Evolutionary conservation across 1,140 invertebrate genomes (phyloP), one percentile per base, ranked within the genome.

Genomic region (Trialeurodes vaporariorum): DNA sequence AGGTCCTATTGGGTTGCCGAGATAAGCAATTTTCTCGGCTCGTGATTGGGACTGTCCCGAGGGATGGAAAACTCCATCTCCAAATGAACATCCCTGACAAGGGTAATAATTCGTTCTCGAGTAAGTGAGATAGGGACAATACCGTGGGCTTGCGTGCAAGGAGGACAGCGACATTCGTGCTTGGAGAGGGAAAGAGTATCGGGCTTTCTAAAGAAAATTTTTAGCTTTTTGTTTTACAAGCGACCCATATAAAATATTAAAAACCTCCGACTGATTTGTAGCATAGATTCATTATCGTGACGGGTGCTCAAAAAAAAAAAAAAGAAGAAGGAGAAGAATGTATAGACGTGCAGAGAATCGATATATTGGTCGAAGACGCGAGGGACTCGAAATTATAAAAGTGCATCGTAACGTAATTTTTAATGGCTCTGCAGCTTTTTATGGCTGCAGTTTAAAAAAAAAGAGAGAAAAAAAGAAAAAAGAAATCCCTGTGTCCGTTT

Each of bases 221-320:
- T 49, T 49, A n/a, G 34, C 34, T 17, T 49, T 49, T 49, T 49
- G 34, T 49, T 49, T 49, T 49, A 49, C 34, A 49, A 49, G 34
- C 34, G 34, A 49, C 34, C 34, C 34, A 49, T 49, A 49, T 49
- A 49, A 49, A 49, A 49, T 49, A 49, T 49, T 49, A 49, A 49
- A n/a, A 49, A 49, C 34, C 34, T 49, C 34, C 34, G 34, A 9
- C 34, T 49, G 34, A 49, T 49, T 49, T 49, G 34, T 49, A 17
- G 34, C 34, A 49, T 49, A 49, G 34, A 49, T 49, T 49, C 34
- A 49, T 49, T 49, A 49, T 49, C 34, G 17, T 49, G 34, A 49
- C 34, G 34, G 34, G 34, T 9, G 34, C 34, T 49, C 17, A 49
- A 17, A 5, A 5, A 17, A 17, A 17, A 17, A 17, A 49, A 17